Percentiles rank a stretch among this genome's conserved stretches.
Evolutionary conservation across 2,113 vertebrate genomes (phyloP).

Genomic region (Clarias magur): DNA sequence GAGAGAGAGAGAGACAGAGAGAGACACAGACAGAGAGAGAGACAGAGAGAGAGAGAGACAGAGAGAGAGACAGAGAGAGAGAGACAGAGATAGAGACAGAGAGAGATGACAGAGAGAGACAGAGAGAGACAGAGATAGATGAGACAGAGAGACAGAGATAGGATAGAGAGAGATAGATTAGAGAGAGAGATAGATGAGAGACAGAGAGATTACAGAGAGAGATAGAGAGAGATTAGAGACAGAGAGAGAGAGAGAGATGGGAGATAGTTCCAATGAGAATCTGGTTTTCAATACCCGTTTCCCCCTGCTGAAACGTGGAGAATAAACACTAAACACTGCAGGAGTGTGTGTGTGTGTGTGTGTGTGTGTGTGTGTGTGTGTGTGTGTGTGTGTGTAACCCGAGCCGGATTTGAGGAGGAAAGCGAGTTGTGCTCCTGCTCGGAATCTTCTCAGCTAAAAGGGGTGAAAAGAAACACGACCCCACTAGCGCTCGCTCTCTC

Average conservation of each 20-base stretch:
- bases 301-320: slow-evolving; percentile 12
- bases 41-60: neutral
- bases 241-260: neutral
- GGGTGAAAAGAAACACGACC: slow-evolving; percentile 56
- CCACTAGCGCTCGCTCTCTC: neutral
- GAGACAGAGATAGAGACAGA: too few relatives aligned
- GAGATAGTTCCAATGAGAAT: slow-evolving; percentile 7
- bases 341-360: too few relatives aligned
- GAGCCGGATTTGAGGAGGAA: slow-evolving; percentile 46
- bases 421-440: slow-evolving; percentile 51
- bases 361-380: slow-evolving; percentile 35
- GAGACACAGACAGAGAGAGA: neutral
- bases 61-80: neutral
- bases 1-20: too few relatives aligned
- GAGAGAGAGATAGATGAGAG: neutral
- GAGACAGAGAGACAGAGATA: fast-evolving
- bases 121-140: neutral
- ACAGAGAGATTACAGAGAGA: neutral
- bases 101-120: neutral
- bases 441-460: slow-evolving; percentile 57
- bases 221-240: too few relatives aligned
- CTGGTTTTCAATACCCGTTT: slow-evolving; percentile 46
- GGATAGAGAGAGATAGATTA: neutral
- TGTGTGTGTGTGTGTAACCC: slow-evolving; percentile 37
- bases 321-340: slow-evolving; percentile 19